A percentile compares a stretch with the other conserved stretches of the same genome.
phyloP scores from a whole-genome alignment of 2,797 vertebrate genomes.

The Pteropus rufus region DNA sequence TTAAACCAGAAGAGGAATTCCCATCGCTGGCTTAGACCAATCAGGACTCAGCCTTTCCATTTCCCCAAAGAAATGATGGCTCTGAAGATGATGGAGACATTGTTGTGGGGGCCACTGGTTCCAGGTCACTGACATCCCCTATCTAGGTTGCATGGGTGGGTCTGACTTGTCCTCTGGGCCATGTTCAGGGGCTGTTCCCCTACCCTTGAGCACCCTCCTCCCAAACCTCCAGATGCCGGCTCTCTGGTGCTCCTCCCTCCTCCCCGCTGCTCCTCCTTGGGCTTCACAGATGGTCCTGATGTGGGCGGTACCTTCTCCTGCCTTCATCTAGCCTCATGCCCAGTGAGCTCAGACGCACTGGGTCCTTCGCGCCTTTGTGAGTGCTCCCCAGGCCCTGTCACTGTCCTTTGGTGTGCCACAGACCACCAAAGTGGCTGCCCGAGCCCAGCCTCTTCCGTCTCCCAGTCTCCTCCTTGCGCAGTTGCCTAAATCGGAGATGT shows the following conservation, averaged over 20 bases:
- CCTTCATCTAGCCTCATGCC: background rate
- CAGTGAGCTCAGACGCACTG: accelerated
- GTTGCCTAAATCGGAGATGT: background rate
- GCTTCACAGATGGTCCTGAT: background rate
- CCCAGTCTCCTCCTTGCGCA: background rate
- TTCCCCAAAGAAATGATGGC: background rate
- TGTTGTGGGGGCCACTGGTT: background rate
- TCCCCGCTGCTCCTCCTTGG: accelerated
- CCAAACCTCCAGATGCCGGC: background rate
- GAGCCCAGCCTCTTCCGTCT: background rate
- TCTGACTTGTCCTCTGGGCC: background rate
- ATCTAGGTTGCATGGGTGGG: accelerated
- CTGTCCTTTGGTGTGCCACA: accelerated
- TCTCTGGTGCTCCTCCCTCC: background rate
- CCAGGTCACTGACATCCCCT: too few relatives aligned
- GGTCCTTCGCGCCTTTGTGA: background rate
- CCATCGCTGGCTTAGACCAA: background rate
- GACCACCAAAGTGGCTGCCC: accelerated
- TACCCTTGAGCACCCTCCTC: accelerated
- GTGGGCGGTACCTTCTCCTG: too few relatives aligned
- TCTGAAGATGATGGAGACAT: background rate
- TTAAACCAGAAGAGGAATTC: background rate
- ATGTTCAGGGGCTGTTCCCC: too few relatives aligned
- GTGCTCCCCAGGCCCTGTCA: background rate
- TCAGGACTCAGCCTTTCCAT: background rate